These are phyloP conservation scores for Cremastinae sp. DNA, from an alignment of 2,888 invertebrate species.

Conservation along the genomic window DNA sequence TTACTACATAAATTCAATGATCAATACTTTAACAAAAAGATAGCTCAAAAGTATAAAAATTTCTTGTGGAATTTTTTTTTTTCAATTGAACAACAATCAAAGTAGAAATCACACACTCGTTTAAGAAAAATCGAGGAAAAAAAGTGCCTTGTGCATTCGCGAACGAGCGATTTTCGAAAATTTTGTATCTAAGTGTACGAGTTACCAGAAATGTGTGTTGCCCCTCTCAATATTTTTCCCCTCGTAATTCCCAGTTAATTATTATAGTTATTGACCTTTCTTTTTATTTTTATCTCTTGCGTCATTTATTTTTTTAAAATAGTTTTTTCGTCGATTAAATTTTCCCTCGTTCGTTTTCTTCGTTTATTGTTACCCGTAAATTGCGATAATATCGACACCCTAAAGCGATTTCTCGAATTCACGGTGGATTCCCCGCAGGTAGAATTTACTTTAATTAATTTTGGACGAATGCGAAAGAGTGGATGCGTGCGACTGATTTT, in stretches of 20 bases:
- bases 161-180: constrained; percentile 38
- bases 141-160: constrained; percentile 13
- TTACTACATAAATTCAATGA: no score
- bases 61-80: constrained; percentile 16
- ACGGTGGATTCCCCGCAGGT: constrained; percentile 54
- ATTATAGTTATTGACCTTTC: constrained; percentile 12
- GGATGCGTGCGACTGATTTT: constrained; percentile 18
- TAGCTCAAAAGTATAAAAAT: no score
- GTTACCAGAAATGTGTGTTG: constrained; percentile 69
- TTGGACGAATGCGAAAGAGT: constrained; percentile 13
- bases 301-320: not conserved
- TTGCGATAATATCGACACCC: constrained; percentile 34
- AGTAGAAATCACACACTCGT: no score
- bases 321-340: no score
- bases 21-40: no score
- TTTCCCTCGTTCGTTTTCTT: constrained; percentile 28
- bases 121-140: no score
- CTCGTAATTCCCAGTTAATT: constrained; percentile 1
- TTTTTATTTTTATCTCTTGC: not conserved
- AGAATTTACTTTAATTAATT: constrained; percentile 53
- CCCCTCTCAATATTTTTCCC: constrained; percentile 39
- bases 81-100: no score
- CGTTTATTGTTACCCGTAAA: constrained; percentile 39
- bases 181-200: constrained; percentile 69
- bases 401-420: constrained; percentile 46